Evolutionary conservation across 1,140 invertebrate species (phyloP), one percentile per base, ranked within the genome.

Genomic region (Euura saliciscinereae): DNA sequence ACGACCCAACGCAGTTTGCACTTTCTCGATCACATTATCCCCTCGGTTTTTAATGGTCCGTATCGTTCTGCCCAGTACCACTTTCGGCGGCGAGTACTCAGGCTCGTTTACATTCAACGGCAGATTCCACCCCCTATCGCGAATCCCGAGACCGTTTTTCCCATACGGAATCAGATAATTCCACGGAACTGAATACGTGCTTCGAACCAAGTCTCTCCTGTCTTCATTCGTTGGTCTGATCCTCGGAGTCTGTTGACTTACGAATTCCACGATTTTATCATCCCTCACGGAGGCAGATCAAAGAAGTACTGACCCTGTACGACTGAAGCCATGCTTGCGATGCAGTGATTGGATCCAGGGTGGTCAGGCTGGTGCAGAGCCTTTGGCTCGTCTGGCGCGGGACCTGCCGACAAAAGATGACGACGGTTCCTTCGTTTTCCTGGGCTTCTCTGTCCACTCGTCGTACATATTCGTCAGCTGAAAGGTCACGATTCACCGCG

Each of bases 101-200:
- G 28, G 28, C 28, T 1, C 28, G 28, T 28, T 28, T 28, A 28
- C 42, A n/a, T 44, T 13, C 66, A 78, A 71, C 66, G 75, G 71
- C 28, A 66, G 66, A 44, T 82, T 75, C 51, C 69, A 75, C n/a
- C 71, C 79, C 69, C 77, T 73, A 69, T 78, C 72, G 65, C 70
- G 66, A 74, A 80, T 78, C 72, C 75, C 78, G 59, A 78, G 72
- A 44, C 77, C 79, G 69, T 75, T 77, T 75, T 74, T 80, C 42
- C 80, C 83, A 72, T 83, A 84, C 67, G 83, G 83, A 75, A 84
- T 83, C 46, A 78, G 69, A 80, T 78, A 82, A 68, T 83, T 72
- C 71, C 83, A 82, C 0, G 81, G 78, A 73, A 79, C 78, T 5
- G 80, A 81, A 75, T 84, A 85, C 66, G 81, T 83, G 69, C 81